Conservation (phyloP, 2,888 invertebrate species). For the Junonia oenone region DNA sequence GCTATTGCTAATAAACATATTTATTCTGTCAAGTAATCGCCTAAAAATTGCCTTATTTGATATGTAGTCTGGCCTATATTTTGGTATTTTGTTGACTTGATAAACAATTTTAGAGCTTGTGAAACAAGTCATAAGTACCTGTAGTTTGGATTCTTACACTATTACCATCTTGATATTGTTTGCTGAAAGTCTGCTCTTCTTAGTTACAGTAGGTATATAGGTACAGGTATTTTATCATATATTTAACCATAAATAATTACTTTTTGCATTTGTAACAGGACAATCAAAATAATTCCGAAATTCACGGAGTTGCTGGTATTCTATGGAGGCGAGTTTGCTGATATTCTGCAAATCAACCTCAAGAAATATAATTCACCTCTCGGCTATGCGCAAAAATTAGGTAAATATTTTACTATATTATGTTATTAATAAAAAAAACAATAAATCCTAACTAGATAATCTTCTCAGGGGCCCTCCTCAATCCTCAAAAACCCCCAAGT, state of each 20-base stretch:
- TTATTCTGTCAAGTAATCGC: no score
- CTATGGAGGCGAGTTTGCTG: conserved; percentile 55
- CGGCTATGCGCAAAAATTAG: neutral
- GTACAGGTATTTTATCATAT: no score
- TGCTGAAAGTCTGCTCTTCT: no score
- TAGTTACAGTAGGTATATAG: no score
- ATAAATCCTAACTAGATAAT: neutral
- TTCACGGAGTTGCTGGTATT: conserved; percentile 57
- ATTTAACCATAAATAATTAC: neutral
- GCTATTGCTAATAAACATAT: no score
- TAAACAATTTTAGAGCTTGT: no score
- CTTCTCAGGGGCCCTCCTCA: neutral
- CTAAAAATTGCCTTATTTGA: no score
- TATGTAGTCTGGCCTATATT: no score
- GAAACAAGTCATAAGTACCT: no score
- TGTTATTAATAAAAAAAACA: neutral
- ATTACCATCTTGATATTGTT: no score
- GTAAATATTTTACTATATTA: neutral
- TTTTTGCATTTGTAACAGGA: conserved; percentile 35
- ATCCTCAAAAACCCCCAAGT: neutral
- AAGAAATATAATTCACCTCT: conserved; percentile 37
- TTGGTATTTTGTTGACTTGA: no score
- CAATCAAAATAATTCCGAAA: conserved; percentile 51
- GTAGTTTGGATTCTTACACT: no score
- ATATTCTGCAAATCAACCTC: conserved; percentile 42